A percentile compares a stretch with the other conserved stretches of the same genome.
Evolutionary conservation across 2,797 vertebrate genomes (phyloP).

Genomic region (Percopsis omiscomaycus): DNA sequence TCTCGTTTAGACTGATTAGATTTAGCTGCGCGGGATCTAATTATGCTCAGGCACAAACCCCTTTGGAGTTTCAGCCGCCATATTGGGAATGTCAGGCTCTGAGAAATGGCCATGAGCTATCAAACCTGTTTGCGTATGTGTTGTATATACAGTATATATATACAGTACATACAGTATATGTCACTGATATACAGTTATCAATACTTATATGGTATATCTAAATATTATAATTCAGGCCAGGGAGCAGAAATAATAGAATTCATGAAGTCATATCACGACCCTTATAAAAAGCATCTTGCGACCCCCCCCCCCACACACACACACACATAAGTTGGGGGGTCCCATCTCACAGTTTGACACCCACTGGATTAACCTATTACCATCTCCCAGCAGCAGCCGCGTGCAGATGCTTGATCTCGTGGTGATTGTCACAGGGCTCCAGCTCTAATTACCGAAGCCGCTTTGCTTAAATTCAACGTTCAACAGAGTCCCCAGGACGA

Average conservation of each 20-base stretch:
- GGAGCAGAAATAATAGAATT: no score
- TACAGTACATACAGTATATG: slow-evolving; percentile 19
- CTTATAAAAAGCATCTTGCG: no score
- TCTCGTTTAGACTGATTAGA: slow-evolving; percentile 78
- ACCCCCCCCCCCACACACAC: no score
- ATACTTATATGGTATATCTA: slow-evolving; percentile 28
- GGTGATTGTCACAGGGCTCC: slow-evolving; percentile 65
- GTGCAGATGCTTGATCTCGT: slow-evolving; percentile 53
- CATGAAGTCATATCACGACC: no score
- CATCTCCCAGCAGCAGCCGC: no score
- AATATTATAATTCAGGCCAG: no score
- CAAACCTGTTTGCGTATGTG: slow-evolving; percentile 49
- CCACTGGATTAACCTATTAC: no score
- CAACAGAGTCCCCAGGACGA: slow-evolving; percentile 69
- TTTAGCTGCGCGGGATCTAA: slow-evolving; percentile 79
- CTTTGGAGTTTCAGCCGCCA: slow-evolving; percentile 74
- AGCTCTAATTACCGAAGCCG: slow-evolving; percentile 70
- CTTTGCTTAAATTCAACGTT: slow-evolving; percentile 67
- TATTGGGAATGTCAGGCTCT: slow-evolving; percentile 76
- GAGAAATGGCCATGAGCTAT: slow-evolving; percentile 72
- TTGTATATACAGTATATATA: slow-evolving; percentile 66
- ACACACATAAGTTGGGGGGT: no score
- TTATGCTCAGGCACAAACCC: slow-evolving; percentile 74
- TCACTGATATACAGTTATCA: slow-evolving; percentile 56
- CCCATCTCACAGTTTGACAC: no score